Conservation (phyloP, 2,888 invertebrate genomes). For the Saturnia japonica region DNA sequence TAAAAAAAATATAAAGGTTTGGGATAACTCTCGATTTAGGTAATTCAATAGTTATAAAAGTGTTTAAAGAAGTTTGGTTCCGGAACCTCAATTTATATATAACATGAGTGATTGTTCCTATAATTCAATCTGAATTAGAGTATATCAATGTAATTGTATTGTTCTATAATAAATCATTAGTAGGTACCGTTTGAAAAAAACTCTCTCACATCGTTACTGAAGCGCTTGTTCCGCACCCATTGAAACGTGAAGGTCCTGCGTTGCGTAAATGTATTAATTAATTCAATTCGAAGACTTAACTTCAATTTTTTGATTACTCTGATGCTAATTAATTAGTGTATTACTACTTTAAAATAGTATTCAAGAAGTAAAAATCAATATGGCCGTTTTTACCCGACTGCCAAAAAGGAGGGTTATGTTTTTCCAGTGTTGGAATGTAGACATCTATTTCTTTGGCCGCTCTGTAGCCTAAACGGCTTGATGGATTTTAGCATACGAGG, state of each 20-base stretch:
- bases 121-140: not conserved
- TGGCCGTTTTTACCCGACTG: not conserved
- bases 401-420: too few species aligned
- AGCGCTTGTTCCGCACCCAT: not conserved
- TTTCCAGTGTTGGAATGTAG: too few species aligned
- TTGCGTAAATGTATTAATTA: slow-evolving; percentile 13
- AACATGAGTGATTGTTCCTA: too few species aligned
- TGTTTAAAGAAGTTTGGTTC: too few species aligned
- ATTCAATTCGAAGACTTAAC: slow-evolving; percentile 19
- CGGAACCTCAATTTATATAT: too few species aligned
- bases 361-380: not conserved
- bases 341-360: not conserved
- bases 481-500: too few species aligned
- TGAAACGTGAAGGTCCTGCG: slow-evolving; percentile 8
- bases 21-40: too few species aligned
- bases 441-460: too few species aligned
- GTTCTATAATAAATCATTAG: slow-evolving; percentile 9
- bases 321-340: not conserved
- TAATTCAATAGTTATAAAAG: too few species aligned
- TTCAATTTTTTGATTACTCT: slow-evolving; percentile 17
- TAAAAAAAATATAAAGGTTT: too few species aligned
- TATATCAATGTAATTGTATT: not conserved
- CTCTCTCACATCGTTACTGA: not conserved
- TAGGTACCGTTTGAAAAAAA: not conserved
- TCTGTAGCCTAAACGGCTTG: too few species aligned